phyloP scores from a whole-genome alignment of 1,140 invertebrate species.

The Heliconius hewitsoni region DNA sequence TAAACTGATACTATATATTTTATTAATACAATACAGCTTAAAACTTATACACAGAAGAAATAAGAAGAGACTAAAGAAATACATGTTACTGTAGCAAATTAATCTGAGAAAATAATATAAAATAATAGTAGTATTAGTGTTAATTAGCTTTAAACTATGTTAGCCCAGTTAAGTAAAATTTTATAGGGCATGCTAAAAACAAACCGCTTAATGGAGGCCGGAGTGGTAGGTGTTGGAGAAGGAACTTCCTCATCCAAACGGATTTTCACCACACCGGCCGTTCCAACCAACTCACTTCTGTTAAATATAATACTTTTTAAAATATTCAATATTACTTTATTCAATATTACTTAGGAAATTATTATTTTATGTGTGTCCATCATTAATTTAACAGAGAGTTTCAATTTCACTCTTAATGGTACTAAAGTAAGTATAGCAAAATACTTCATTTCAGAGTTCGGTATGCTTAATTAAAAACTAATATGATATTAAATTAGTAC shows the following conservation, averaged over 20 bases:
- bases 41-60: neutral
- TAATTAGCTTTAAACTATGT: constrained; percentile 45
- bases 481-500: neutral
- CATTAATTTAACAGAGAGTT: too few species aligned
- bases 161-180: constrained; percentile 51
- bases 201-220: constrained; percentile 80
- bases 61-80: constrained; percentile 9
- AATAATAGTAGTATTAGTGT: constrained; percentile 27
- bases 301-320: constrained; percentile 63
- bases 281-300: constrained; percentile 81
- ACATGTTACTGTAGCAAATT: constrained; percentile 24
- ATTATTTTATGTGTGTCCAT: neutral
- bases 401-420: neutral
- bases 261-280: constrained; percentile 79
- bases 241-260: constrained; percentile 78
- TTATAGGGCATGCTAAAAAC: constrained; percentile 66
- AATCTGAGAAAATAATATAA: constrained; percentile 14
- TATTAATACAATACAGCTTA: neutral
- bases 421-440: too few species aligned
- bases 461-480: neutral
- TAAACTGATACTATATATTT: neutral
- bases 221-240: constrained; percentile 76
- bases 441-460: neutral
- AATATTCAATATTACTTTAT: neutral
- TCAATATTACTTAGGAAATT: neutral